phyloP scores from a whole-genome alignment of 1,140 invertebrate species.

The Copidosoma floridanum region DNA sequence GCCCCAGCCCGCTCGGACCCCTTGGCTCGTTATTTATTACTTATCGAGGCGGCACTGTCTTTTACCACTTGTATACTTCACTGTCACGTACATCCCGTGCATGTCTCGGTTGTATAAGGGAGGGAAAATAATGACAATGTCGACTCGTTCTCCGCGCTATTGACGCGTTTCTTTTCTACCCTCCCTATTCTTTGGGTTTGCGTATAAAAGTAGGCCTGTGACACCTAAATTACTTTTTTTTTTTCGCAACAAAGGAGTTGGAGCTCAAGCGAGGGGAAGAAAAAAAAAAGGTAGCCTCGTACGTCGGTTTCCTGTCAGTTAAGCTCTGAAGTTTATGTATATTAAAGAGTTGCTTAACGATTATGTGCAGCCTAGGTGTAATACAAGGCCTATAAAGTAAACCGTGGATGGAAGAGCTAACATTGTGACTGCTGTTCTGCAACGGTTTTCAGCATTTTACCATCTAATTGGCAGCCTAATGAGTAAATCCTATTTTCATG shows the following conservation, averaged over 20 bases:
- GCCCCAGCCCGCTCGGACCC: too few species aligned
- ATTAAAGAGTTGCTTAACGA: neutral
- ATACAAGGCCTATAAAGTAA: too few species aligned
- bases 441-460: too few species aligned
- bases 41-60: slow-evolving; percentile 49
- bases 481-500: too few species aligned
- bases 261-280: slow-evolving; percentile 16
- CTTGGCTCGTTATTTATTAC: slow-evolving; percentile 46
- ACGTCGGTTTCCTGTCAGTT: neutral
- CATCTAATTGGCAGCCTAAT: too few species aligned
- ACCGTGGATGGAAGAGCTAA: too few species aligned
- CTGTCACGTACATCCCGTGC: slow-evolving; percentile 44
- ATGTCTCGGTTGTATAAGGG: slow-evolving; percentile 36
- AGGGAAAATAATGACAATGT: slow-evolving; percentile 49
- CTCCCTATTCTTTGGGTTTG: too few species aligned
- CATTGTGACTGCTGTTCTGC: neutral
- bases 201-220: slow-evolving; percentile 16
- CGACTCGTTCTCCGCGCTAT: slow-evolving; percentile 40
- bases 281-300: neutral
- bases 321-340: neutral
- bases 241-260: slow-evolving; percentile 12
- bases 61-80: too few species aligned
- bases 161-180: slow-evolving; percentile 13
- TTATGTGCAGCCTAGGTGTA: neutral
- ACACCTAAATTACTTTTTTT: slow-evolving; percentile 6